Evolutionary conservation across 2,888 invertebrate genomes (phyloP).

Genomic region (Netelia inedita): DNA sequence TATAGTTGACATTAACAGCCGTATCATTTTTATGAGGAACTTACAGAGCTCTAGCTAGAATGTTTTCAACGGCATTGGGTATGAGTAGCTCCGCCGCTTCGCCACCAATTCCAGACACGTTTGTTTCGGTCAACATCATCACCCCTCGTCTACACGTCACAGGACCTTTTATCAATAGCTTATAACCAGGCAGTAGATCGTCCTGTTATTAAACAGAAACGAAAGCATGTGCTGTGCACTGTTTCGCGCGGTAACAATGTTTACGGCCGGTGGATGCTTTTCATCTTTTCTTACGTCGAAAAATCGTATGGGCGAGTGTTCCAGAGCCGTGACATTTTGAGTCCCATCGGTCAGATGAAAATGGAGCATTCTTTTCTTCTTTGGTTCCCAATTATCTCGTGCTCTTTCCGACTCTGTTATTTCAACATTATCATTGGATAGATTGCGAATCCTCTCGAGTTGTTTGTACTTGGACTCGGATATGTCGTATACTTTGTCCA

Average conservation of each 20-base stretch:
- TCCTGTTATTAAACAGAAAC: constrained; percentile 72
- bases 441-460: constrained; percentile 85
- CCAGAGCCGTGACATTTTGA: constrained; percentile 90
- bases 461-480: constrained; percentile 82
- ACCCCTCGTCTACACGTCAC: constrained; percentile 90
- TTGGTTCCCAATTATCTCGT: constrained; percentile 87
- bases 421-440: constrained; percentile 86
- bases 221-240: neutral
- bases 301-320: constrained; percentile 88
- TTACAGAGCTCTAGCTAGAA: constrained; percentile 87
- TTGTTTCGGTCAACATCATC: constrained; percentile 88
- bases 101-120: constrained; percentile 89
- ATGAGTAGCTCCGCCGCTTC: constrained; percentile 89
- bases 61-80: constrained; percentile 87
- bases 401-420: constrained; percentile 87
- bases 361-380: constrained; percentile 89
- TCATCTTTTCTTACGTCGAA: constrained; percentile 85
- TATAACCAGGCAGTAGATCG: constrained; percentile 86
- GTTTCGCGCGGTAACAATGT: neutral
- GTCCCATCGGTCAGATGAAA: constrained; percentile 91
- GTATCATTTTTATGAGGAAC: constrained; percentile 56
- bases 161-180: constrained; percentile 89
- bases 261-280: neutral
- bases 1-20: too few relatives aligned
- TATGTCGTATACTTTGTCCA: constrained; percentile 85